Conservation (phyloP, 2,797 vertebrate species). For the Agapornis canus region DNA sequence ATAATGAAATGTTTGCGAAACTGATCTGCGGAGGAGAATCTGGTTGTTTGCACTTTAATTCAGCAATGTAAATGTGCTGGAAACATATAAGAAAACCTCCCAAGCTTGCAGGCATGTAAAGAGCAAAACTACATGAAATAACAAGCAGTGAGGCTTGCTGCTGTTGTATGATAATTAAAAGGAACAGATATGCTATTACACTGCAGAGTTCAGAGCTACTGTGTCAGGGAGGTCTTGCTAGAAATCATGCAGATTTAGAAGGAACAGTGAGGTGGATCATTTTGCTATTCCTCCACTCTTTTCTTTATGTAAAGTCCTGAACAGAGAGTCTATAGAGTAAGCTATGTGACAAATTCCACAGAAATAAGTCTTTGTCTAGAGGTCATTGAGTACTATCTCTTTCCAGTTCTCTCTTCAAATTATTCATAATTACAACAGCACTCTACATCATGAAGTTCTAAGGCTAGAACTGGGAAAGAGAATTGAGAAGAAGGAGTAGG, state of each 20-base stretch:
- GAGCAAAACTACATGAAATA: background rate
- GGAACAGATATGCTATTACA: background rate
- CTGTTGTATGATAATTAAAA: background rate
- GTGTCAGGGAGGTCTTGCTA: background rate
- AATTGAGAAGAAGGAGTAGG: background rate
- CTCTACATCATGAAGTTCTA: background rate
- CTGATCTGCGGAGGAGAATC: rapidly evolving
- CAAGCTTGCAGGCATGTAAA: background rate
- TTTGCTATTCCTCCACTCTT: background rate
- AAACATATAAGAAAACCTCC: background rate
- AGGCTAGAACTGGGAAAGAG: background rate
- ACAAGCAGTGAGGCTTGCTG: background rate
- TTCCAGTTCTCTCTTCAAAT: background rate
- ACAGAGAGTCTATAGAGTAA: background rate
- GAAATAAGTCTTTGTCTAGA: background rate
- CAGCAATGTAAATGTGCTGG: background rate
- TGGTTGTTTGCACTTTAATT: background rate
- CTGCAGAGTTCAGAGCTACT: background rate
- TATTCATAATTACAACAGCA: background rate
- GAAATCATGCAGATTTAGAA: background rate
- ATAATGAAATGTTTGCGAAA: background rate
- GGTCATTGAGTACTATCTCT: background rate
- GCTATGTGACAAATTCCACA: background rate
- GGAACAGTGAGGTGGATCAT: background rate
- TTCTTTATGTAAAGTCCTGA: background rate